Percentiles rank a stretch among this genome's conserved stretches.
These are phyloP conservation scores for Ctenicera cuprea DNA, from an alignment of 2,888 invertebrate species.

Conservation along the genomic window DNA sequence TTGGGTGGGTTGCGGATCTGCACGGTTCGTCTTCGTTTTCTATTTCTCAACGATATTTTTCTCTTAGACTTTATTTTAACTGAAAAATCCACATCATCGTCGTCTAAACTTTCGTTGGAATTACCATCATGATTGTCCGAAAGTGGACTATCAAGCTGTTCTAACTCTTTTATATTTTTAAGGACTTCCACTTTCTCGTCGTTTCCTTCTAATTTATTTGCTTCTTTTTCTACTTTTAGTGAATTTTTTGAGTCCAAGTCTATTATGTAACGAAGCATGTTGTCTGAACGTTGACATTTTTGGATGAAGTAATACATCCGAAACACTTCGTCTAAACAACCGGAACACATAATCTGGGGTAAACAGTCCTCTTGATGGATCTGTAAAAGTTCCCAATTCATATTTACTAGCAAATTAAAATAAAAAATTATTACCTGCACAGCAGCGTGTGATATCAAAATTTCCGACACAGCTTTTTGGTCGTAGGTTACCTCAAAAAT, in stretches of 20 bases:
- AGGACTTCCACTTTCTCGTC: not conserved
- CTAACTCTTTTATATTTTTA: not conserved
- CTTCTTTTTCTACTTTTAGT: not conserved
- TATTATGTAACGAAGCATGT: slow-evolving; percentile 28
- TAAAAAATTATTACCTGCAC: slow-evolving; percentile 29
- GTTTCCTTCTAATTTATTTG: not conserved
- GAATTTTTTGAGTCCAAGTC: slow-evolving; percentile 8
- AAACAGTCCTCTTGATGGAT: slow-evolving; percentile 40
- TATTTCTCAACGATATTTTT: not conserved
- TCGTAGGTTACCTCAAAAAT: slow-evolving; percentile 45
- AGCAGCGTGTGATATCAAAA: slow-evolving; percentile 34
- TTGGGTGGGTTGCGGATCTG: not conserved
- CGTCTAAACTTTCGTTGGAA: slow-evolving; percentile 7
- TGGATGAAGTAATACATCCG: slow-evolving; percentile 39
- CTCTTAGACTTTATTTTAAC: slow-evolving; percentile 17
- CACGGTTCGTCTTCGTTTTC: slow-evolving; percentile 16
- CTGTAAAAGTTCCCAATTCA: slow-evolving; percentile 29
- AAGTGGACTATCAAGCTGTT: not conserved
- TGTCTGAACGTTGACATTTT: slow-evolving; percentile 46
- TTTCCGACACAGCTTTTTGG: slow-evolving; percentile 29
- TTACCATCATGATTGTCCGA: slow-evolving; percentile 2
- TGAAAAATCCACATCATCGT: slow-evolving; percentile 10
- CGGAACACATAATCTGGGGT: slow-evolving; percentile 49
- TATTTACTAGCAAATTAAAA: not conserved
- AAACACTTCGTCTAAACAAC: slow-evolving; percentile 44